Evolutionary conservation across 1,140 invertebrate genomes (phyloP).

Genomic region (Halictus rubicundus): DNA sequence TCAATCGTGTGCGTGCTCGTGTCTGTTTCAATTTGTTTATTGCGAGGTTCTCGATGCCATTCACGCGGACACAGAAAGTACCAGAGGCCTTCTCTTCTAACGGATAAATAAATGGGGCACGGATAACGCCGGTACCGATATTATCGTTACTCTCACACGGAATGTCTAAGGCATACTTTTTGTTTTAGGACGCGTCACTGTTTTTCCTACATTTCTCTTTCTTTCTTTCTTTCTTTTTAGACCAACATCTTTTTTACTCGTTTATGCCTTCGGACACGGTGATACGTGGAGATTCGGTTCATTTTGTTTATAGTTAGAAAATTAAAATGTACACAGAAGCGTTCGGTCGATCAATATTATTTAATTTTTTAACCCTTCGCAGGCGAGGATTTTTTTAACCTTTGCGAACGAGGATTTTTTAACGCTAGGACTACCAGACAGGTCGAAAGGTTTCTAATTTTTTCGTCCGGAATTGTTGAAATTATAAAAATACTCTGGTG

Average conservation of each 20-base stretch:
- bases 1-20: neutral
- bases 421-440: too few relatives aligned
- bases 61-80: conserved; percentile 23
- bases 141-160: conserved; percentile 17
- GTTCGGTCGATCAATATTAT: too few relatives aligned
- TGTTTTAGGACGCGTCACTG: neutral
- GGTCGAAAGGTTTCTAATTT: too few relatives aligned
- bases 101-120: conserved; percentile 23
- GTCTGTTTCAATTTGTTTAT: conserved; percentile 27
- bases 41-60: conserved; percentile 58
- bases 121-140: neutral
- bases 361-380: too few relatives aligned
- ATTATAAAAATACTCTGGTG: too few relatives aligned
- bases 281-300: conserved; percentile 18
- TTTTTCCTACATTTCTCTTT: neutral
- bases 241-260: too few relatives aligned
- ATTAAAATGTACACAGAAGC: too few relatives aligned
- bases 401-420: too few relatives aligned
- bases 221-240: neutral
- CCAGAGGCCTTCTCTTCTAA: conserved; percentile 36
- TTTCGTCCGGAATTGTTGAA: too few relatives aligned
- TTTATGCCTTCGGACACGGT: neutral
- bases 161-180: conserved; percentile 40
- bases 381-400: too few relatives aligned
- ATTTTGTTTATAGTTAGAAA: neutral